Evolutionary conservation across 2,888 invertebrate species (phyloP).

Genomic region (Drosophila anomalata): DNA sequence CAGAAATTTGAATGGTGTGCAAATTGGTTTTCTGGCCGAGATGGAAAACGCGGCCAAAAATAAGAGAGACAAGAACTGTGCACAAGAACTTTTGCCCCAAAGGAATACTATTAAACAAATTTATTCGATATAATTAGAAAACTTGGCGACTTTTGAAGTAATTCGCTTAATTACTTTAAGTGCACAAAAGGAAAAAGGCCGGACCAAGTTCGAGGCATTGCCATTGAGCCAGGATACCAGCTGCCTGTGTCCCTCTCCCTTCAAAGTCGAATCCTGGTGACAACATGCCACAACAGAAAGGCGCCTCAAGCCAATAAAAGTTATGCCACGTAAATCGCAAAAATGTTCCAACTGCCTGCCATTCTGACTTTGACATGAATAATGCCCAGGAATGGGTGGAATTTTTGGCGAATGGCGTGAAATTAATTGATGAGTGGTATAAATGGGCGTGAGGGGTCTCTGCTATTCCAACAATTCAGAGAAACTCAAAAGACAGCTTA

Average conservation of each 20-base stretch:
- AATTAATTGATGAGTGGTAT: constrained; percentile 59
- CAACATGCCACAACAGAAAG: constrained; percentile 50
- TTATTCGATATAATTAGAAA: constrained; percentile 81
- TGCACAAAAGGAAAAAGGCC: constrained; percentile 55
- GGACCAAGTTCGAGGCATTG: constrained; percentile 34
- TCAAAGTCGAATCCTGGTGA: constrained; percentile 30
- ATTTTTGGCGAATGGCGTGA: constrained; percentile 48
- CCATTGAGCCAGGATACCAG: constrained; percentile 41
- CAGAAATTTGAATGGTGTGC: constrained; percentile 53
- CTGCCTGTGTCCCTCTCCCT: constrained; percentile 2
- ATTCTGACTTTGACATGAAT: constrained; percentile 61
- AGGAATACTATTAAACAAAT: constrained; percentile 73
- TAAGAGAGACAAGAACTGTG: constrained; percentile 12
- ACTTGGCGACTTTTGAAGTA: constrained; percentile 80
- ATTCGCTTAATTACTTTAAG: constrained; percentile 80
- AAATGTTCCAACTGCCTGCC: constrained; percentile 49
- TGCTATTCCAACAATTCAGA: constrained; percentile 8
- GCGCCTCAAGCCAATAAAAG: constrained; percentile 74
- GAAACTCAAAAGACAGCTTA: not conserved
- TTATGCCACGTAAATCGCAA: constrained; percentile 63
- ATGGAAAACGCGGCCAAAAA: constrained; percentile 1
- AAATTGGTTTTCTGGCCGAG: constrained; percentile 56
- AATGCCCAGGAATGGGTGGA: constrained; percentile 41
- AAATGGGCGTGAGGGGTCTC: constrained; percentile 5
- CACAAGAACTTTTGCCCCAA: constrained; percentile 29